Conservation (phyloP, 2,888 invertebrate species). For the Parthenolecanium corni region DNA sequence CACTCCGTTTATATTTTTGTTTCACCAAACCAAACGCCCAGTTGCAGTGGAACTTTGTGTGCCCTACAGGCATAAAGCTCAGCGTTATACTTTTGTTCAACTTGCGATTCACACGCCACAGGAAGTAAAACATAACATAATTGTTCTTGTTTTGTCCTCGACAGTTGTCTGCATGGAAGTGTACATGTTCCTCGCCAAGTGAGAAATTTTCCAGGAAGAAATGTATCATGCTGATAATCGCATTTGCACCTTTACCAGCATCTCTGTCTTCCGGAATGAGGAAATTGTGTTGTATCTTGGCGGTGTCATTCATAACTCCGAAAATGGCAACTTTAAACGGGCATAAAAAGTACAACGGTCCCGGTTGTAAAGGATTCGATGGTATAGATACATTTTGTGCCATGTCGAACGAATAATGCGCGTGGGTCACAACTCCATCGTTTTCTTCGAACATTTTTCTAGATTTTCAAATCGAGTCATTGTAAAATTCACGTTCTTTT, state of each 20-base stretch:
- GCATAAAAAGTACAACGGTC: conserved; percentile 29
- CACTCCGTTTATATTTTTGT: neutral
- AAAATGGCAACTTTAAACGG: conserved; percentile 31
- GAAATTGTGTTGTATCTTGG: conserved; percentile 27
- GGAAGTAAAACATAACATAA: neutral
- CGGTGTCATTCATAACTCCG: conserved; percentile 31
- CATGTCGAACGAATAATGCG: conserved; percentile 26
- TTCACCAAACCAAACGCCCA: neutral
- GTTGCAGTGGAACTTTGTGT: neutral
- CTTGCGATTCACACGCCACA: neutral
- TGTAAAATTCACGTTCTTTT: neutral
- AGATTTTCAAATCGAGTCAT: neutral
- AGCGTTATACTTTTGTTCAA: neutral
- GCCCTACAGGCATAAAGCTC: neutral
- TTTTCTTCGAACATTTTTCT: neutral
- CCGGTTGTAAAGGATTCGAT: conserved; percentile 30
- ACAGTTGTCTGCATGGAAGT: conserved; percentile 31
- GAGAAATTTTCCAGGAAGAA: conserved; percentile 1
- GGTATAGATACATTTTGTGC: conserved; percentile 30
- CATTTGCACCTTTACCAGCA: conserved; percentile 21
- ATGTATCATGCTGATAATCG: conserved; percentile 22
- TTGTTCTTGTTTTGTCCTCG: conserved; percentile 30
- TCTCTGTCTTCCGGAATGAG: conserved; percentile 29
- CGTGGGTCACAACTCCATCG: neutral
- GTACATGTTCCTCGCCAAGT: conserved; percentile 20